Conservation (phyloP, 1,140 invertebrate genomes). For the Pseudomyrmex pallidus region DNA sequence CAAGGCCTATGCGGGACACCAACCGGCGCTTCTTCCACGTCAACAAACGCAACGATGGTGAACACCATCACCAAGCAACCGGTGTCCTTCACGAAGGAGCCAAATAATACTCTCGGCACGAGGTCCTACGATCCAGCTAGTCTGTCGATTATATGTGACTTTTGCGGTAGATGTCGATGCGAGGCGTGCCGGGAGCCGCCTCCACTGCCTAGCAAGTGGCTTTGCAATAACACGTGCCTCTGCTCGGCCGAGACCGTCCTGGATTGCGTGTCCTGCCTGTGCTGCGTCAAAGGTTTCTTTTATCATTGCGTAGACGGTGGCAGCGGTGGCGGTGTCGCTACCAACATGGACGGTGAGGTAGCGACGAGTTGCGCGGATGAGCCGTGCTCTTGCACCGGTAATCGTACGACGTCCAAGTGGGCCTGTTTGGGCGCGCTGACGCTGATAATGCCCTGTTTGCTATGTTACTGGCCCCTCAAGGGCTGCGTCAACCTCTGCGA, state of each 20-base stretch:
- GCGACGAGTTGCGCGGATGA: conserved; percentile 90
- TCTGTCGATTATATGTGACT: conserved; percentile 92
- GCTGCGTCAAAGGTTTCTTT: conserved; percentile 96
- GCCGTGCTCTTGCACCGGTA: conserved; percentile 93
- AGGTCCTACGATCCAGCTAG: conserved; percentile 76
- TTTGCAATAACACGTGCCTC: conserved; percentile 94
- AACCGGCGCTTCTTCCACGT: conserved; percentile 68
- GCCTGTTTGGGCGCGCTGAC: conserved; percentile 92
- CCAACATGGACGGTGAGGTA: conserved; percentile 84
- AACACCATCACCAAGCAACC: conserved; percentile 86
- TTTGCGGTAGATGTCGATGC: conserved; percentile 94
- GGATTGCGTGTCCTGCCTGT: conserved; percentile 96
- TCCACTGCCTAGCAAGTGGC: conserved; percentile 93
- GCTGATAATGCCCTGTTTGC: conserved; percentile 93
- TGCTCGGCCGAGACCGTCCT: conserved; percentile 94
- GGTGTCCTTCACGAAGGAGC: conserved; percentile 86
- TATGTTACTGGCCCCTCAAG: conserved; percentile 96
- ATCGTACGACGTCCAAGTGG: conserved; percentile 90
- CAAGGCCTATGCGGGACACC: conserved; percentile 57
- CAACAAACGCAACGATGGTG: conserved; percentile 68
- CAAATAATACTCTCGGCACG: conserved; percentile 77
- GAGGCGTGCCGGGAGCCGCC: conserved; percentile 93
- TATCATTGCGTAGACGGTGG: conserved; percentile 94
- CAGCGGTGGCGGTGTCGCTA: conserved; percentile 87
- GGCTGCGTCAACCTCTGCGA: conserved; percentile 92